Evolutionary conservation across 2,113 vertebrate species (phyloP), one percentile per base, ranked within the genome.

Genomic region (Australoheros scitulus): DNA sequence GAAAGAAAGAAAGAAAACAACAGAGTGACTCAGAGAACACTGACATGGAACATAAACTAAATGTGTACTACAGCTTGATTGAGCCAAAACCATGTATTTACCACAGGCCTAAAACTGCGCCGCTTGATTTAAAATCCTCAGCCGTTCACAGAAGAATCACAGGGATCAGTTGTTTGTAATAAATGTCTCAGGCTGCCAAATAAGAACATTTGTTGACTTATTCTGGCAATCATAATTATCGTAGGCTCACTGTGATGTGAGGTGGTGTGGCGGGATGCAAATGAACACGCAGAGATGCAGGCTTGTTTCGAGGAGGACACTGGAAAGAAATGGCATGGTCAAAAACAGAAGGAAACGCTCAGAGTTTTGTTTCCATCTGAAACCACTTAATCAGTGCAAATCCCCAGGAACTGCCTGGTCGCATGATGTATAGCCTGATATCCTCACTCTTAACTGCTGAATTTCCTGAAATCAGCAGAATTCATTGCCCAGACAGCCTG

Each of bases 321-420:
- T 70, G 77, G 79, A 78, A 89, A 86, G 61, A 88, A 86, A 81
- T 11, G 72, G 65, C 80, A 74, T 20, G 80, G 85, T 90, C 79
- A 77, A 29, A 79, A 83, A 81, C 61, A 32, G 68, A 60, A 76
- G 74, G 55, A 32, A 84, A 65, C 43, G 10, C 81, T 83, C 80
- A 11, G 11, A 52, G 41, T 47, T 52, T 60, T 61, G 58, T 87
- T 81, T 82, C 89, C 79, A 87, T 91, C 90, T 84, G 86, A 91
- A 87, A 24, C 82, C 86, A 80, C 85, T 93, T 87, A 89, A 88
- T 94, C 88, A 88, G 82, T 81, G 70, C 55, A 85, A 93, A 89
- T 86, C 85, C 72, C 79, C 13, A 3, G 80, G 77, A 87, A 77
- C n/a, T 18, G 86, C 77, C 78, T 4, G 58, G 77, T 77, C 60